Conservation (phyloP, 1,140 invertebrate genomes). For the Heliconius himera region DNA sequence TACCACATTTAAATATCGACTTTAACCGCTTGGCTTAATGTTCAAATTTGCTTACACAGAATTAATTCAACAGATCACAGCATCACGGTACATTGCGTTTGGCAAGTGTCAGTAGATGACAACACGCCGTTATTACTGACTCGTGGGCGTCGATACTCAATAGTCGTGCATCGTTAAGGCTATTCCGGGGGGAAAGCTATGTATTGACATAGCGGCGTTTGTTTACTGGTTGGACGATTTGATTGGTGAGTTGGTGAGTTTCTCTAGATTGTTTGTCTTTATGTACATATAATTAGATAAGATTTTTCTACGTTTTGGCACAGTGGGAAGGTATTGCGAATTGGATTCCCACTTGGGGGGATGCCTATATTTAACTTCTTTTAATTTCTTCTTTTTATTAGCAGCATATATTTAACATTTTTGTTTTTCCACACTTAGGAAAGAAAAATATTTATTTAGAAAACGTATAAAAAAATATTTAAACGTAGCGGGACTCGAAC, state of each 20-base stretch:
- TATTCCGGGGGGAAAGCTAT: not conserved
- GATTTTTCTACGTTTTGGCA: too few relatives aligned
- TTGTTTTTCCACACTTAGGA: too few relatives aligned
- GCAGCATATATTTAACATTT: too few relatives aligned
- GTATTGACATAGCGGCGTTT: not conserved
- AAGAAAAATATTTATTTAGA: too few relatives aligned
- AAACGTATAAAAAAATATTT: too few relatives aligned
- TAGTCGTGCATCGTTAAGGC: not conserved
- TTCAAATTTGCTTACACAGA: not conserved
- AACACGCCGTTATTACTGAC: constrained; percentile 30
- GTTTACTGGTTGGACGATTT: not conserved
- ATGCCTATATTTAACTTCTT: too few relatives aligned
- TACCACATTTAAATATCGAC: not conserved
- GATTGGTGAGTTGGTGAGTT: not conserved
- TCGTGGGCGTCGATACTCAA: constrained; percentile 10
- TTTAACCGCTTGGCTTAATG: not conserved
- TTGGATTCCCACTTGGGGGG: too few relatives aligned
- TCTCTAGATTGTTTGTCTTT: not conserved
- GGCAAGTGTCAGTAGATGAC: constrained; percentile 30
- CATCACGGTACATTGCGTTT: constrained; percentile 33
- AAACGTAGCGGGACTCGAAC: too few relatives aligned
- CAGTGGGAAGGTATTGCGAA: too few relatives aligned
- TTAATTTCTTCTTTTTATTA: too few relatives aligned
- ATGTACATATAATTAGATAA: not conserved
- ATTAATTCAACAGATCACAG: constrained; percentile 28